phyloP scores from a whole-genome alignment of 2,113 vertebrate species.

The Lota lota region DNA sequence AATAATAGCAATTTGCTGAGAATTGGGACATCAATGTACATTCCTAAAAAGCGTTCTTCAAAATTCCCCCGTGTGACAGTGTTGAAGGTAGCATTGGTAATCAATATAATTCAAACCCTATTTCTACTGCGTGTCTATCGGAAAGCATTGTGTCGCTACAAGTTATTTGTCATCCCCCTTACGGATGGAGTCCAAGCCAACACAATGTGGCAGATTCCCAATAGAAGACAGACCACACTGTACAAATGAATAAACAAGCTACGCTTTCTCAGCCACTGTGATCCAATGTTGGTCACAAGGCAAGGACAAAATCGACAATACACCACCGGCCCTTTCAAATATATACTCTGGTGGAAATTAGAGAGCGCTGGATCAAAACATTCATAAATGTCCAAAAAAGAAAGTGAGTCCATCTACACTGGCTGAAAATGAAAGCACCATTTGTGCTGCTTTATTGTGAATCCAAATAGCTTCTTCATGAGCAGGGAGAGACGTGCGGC shows the following conservation, averaged over 20 bases:
- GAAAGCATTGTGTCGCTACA: too few species aligned
- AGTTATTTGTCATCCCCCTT: too few species aligned
- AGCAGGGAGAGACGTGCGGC: slow-evolving; percentile 51
- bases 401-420: slow-evolving; percentile 51
- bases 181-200: background rate
- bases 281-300: background rate
- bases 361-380: slow-evolving; percentile 21
- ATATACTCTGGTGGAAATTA: background rate
- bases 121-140: too few species aligned
- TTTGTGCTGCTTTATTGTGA: slow-evolving; percentile 67
- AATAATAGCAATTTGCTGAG: too few species aligned
- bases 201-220: background rate
- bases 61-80: too few species aligned
- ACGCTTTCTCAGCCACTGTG: background rate
- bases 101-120: too few species aligned
- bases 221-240: background rate
- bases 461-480: slow-evolving; percentile 67
- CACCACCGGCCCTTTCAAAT: background rate
- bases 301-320: background rate
- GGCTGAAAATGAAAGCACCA: slow-evolving; percentile 65
- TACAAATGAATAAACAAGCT: background rate
- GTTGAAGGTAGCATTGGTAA: too few species aligned
- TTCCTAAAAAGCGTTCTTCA: too few species aligned
- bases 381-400: slow-evolving; percentile 15
- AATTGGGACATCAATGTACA: too few species aligned